Evolutionary conservation across 2,797 vertebrate genomes (phyloP), one percentile per base, ranked within the genome.

Genomic region (Cyprinella venusta): DNA sequence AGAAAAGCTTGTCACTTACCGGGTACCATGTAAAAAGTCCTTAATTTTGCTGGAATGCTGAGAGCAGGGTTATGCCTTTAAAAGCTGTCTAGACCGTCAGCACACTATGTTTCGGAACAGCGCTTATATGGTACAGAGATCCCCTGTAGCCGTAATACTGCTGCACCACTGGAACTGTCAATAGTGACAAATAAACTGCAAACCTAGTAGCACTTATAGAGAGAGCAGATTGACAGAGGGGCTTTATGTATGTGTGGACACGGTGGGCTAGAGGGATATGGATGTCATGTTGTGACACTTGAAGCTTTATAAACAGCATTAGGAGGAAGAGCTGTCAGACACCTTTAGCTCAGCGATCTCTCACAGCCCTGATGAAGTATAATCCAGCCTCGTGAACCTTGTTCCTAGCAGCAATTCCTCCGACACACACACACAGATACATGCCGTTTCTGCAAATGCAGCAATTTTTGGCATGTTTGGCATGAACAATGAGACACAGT

Each of bases 271-370:
- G 52, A 83, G 48, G 67, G 71, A 64, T 83, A 78, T 83, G 82
- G 75, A 78, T 84, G 80, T 79, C 81, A 83, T 81, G 83, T 83
- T 72, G 67, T 79, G 68, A 82, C 70, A 78, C 74, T 79, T 71
- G 70, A 85, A 77, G 56, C 77, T 79, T 88, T 64, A 80, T 74
- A 85, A 75, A 81, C 77, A 74, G 72, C 71, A 80, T 76, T 86
- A 86, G 63, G 78, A 85, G 69, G 86, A 64, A 54, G 48, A 85
- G 76, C 84, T 85, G 78, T 85, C 79, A 87, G 30, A 85, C 68
- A 70, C 48, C 78, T 79, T 85, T 68, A 85, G 45, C 76, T 72
- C 38, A 15, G 36, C 21, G 67, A 61, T 86, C 67, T 72, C 74
- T 84, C 82, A 84, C 68, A 81, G 19, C 69, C 64, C 64, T 85